Evolutionary conservation across 2,888 invertebrate genomes (phyloP).

Genomic region (Lepidocyrtoides sp.): DNA sequence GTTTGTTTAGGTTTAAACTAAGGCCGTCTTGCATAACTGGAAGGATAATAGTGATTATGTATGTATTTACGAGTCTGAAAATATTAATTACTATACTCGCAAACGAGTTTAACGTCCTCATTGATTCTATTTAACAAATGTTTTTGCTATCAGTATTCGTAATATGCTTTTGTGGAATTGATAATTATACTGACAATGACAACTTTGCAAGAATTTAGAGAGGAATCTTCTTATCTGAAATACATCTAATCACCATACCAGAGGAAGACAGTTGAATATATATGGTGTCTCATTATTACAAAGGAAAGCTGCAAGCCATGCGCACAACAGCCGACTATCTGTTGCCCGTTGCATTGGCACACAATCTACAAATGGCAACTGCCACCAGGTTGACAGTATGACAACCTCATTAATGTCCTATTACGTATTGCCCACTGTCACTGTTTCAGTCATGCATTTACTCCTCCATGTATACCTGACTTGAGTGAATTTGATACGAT

Average conservation of each 20-base stretch:
- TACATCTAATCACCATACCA: slow-evolving; percentile 17
- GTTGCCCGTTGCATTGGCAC: too few species aligned
- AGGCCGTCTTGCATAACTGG: slow-evolving; percentile 6
- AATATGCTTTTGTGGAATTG: neutral
- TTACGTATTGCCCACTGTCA: slow-evolving; percentile 19
- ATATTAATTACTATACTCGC: neutral
- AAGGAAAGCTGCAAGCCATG: neutral
- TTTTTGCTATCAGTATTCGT: neutral
- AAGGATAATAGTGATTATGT: neutral
- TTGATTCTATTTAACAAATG: neutral
- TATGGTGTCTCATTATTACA: slow-evolving; percentile 24
- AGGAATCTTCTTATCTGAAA: neutral
- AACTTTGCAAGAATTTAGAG: neutral
- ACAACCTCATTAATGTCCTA: slow-evolving; percentile 35
- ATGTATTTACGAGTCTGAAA: too few species aligned
- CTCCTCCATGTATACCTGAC: neutral
- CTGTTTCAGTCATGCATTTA: neutral
- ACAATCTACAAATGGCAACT: slow-evolving; percentile 20
- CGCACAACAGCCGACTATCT: too few species aligned
- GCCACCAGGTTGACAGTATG: neutral
- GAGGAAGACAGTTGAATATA: slow-evolving; percentile 13
- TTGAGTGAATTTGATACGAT: neutral
- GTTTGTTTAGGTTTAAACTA: neutral
- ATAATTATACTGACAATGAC: slow-evolving; percentile 13
- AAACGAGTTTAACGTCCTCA: slow-evolving; percentile 24